Base-by-base conservation (phyloP, 2,888 invertebrate genomes). In the Idaea dimidiata region DNA sequence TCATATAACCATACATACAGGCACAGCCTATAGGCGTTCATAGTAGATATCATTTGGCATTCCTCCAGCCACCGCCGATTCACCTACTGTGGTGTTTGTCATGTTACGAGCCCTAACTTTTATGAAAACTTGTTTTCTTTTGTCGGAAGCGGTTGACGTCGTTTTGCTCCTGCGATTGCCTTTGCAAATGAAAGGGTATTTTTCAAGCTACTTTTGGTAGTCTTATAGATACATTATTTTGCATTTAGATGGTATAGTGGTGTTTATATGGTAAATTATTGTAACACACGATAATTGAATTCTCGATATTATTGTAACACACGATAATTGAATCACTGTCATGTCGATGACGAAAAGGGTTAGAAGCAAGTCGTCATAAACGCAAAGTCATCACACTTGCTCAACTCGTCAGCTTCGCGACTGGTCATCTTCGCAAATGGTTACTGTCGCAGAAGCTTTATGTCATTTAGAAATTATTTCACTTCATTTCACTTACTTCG, bases 31-130 rank as follows among this genome's bases (percentile, higher is more conserved):
- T 7, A 55, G 16, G 8, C 54, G n/a, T n/a, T n/a, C n/a, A 55
- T 16, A 16, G 17, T n/a, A 55, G 66, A 73, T 76, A 81, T 82
- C 72, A 83, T 82, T 84, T 86, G 86, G 86, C 83, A 71, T 63
- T 66, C 63, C 14, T 63, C 85, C 85, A 85, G 43, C 43, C 43
- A 43, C 72, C 69, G 72, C 71, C 73, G 77, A 76, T 72, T 76
- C 68, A 67, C 70, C 69, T 72, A 72, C 75, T 68, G 66, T 66
- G 66, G 75, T 75, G 77, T 79, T 79, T 80, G 80, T 79, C 75
- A 77, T 79, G 74, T 77, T 72, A 72, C 71, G 68, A 68, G 69
- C 69, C 69, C 66, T 72, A 72, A 70, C 72, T 78, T 79, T 81
- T 79, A 79, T 79, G 75, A 72, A 73, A 72, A 71, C 72, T 65